A percentile compares a stretch with the other conserved stretches of the same genome.
phyloP scores from a whole-genome alignment of 2,888 invertebrate species.

The Timema podura region DNA sequence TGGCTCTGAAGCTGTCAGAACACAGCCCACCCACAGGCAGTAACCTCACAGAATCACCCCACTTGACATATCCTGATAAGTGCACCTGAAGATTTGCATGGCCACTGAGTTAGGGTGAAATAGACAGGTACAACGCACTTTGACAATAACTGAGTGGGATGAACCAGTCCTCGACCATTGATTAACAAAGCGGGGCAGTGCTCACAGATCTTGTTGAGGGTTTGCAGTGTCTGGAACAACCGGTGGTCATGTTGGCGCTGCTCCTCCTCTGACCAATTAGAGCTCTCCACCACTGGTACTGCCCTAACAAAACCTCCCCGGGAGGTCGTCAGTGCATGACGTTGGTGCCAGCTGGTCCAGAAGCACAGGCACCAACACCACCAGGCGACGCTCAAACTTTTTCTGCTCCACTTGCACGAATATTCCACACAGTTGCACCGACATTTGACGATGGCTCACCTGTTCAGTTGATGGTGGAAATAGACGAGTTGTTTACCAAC shows the following conservation, averaged over 20 bases:
- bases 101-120: no score
- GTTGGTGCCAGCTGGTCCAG: slow-evolving; percentile 47
- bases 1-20: no score
- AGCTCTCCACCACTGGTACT: slow-evolving; percentile 19
- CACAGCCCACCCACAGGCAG: no score
- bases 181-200: slow-evolving; percentile 57
- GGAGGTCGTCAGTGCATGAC: slow-evolving; percentile 37
- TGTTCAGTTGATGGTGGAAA: no score
- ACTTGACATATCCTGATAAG: no score
- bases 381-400: slow-evolving; percentile 63
- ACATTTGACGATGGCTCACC: slow-evolving; percentile 67
- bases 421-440: slow-evolving; percentile 72
- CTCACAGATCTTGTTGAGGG: slow-evolving; percentile 63
- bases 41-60: no score
- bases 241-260: slow-evolving; percentile 68
- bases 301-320: slow-evolving; percentile 48
- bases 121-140: no score
- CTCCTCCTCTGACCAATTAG: slow-evolving; percentile 48
- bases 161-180: no score
- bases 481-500: no score
- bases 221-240: slow-evolving; percentile 67
- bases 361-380: slow-evolving; percentile 57
- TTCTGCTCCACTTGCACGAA: slow-evolving; percentile 73
- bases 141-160: no score
- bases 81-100: no score